Percentiles rank a stretch among this genome's conserved stretches.
These are phyloP conservation scores for Bathynomus jamesi DNA, from an alignment of 1,140 invertebrate species.

Conservation along the genomic window DNA sequence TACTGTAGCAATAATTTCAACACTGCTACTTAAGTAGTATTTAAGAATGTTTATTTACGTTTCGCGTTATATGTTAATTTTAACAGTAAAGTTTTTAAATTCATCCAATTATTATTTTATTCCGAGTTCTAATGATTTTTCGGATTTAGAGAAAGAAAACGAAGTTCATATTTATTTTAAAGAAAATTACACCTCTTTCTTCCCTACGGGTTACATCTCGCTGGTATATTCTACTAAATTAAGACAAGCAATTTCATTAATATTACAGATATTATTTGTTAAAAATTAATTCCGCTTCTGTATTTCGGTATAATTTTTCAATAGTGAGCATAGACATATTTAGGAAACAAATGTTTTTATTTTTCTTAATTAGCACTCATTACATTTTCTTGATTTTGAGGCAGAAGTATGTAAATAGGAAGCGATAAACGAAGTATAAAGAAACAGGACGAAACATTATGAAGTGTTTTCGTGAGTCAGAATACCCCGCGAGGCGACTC, in stretches of 20 bases:
- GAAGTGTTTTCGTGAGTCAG: constrained; percentile 38
- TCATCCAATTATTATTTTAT: no score
- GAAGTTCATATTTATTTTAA: background rate
- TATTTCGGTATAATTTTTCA: background rate
- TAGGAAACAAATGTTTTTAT: background rate
- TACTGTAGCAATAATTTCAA: no score
- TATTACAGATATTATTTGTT: constrained; percentile 2
- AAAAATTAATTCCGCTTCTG: background rate
- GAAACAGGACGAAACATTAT: constrained; percentile 30
- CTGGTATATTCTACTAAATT: background rate
- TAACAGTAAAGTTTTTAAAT: no score
- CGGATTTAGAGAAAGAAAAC: background rate
- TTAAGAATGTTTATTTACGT: no score
- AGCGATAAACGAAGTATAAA: background rate
- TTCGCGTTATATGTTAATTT: no score
- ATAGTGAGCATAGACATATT: background rate
- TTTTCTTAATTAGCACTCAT: background rate
- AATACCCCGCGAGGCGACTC: constrained; percentile 39
- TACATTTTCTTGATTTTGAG: background rate
- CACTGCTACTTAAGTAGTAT: no score
- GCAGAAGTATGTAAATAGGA: background rate
- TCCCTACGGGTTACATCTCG: background rate
- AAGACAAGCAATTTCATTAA: constrained; percentile 1
- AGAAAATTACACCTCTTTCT: background rate
- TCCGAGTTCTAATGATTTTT: no score